Conservation (phyloP, 2,797 vertebrate genomes). For the Xerus rutilus region DNA sequence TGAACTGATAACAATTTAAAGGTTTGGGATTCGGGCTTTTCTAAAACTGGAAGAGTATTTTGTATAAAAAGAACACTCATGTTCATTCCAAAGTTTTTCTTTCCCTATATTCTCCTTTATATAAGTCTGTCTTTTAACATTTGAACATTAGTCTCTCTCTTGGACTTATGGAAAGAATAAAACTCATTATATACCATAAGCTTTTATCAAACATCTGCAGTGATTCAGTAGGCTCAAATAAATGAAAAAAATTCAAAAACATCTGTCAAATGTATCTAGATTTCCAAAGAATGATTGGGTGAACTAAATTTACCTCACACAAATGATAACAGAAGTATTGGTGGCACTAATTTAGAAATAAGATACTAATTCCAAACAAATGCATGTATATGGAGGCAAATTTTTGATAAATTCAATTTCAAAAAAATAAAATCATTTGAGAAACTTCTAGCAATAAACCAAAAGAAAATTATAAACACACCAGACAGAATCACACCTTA, state of each 20-base stretch:
- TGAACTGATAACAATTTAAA: background rate
- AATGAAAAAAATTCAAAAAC: conserved; percentile 54
- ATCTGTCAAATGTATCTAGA: conserved; percentile 45
- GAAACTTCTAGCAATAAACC: conserved; percentile 55
- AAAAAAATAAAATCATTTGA: conserved; percentile 61
- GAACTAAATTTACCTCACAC: conserved; percentile 8
- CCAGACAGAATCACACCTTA: conserved; percentile 1
- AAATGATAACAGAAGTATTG: conserved; percentile 24
- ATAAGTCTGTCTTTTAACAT: conserved; percentile 29
- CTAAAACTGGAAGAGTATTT: conserved; percentile 36
- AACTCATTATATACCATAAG: conserved; percentile 22
- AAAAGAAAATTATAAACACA: conserved; percentile 55
- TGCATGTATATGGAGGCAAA: background rate
- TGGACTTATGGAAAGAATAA: conserved; percentile 4
- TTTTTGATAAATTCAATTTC: conserved; percentile 10
- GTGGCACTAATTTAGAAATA: conserved; percentile 43
- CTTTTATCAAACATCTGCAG: conserved; percentile 18
- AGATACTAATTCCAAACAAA: conserved; percentile 40
- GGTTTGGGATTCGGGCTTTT: background rate
- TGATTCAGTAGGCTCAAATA: background rate
- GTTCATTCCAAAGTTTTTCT: background rate
- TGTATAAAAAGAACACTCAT: conserved; percentile 53
- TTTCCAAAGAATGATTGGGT: conserved; percentile 44
- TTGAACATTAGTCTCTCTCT: background rate
- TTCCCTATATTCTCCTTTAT: conserved; percentile 13